Conservation (phyloP, 2,113 vertebrate species). For the Electrona antarctica region DNA sequence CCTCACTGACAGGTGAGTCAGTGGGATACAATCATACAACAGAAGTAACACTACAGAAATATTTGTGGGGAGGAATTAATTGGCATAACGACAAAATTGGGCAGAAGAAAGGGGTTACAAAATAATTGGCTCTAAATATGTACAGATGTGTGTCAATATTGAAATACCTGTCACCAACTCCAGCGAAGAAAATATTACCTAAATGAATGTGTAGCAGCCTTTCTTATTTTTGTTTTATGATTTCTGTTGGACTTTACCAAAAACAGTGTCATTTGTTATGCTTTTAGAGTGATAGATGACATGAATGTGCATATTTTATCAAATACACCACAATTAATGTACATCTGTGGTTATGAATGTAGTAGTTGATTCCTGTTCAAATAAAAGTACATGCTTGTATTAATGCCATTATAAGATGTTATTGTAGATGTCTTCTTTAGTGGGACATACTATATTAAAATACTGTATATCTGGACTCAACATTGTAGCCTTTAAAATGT, state of each 20-base stretch:
- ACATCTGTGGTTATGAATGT: conserved; percentile 5
- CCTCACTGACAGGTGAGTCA: too few species aligned
- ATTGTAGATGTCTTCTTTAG: too few species aligned
- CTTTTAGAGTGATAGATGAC: conserved; percentile 7
- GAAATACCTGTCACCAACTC: not conserved
- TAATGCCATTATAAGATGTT: not conserved
- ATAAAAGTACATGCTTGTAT: not conserved
- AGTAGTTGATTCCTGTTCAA: not conserved
- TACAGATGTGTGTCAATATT: not conserved
- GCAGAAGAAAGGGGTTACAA: too few species aligned
- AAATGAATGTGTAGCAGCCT: not conserved
- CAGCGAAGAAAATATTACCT: not conserved
- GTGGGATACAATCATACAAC: too few species aligned
- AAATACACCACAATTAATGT: not conserved
- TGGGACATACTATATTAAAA: too few species aligned
- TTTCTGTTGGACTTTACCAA: not conserved
- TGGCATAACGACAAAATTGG: too few species aligned
- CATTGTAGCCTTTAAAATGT: too few species aligned
- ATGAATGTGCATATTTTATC: conserved; percentile 11
- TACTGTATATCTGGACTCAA: too few species aligned
- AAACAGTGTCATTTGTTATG: conserved; percentile 3
- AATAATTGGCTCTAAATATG: not conserved
- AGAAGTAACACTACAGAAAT: too few species aligned
- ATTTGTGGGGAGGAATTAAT: too few species aligned
- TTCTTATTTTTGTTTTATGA: too few species aligned